Evolutionary conservation across 2,888 invertebrate species (phyloP), one percentile per base, ranked within the genome.

Genomic region (Tuberolachnus salignus): DNA sequence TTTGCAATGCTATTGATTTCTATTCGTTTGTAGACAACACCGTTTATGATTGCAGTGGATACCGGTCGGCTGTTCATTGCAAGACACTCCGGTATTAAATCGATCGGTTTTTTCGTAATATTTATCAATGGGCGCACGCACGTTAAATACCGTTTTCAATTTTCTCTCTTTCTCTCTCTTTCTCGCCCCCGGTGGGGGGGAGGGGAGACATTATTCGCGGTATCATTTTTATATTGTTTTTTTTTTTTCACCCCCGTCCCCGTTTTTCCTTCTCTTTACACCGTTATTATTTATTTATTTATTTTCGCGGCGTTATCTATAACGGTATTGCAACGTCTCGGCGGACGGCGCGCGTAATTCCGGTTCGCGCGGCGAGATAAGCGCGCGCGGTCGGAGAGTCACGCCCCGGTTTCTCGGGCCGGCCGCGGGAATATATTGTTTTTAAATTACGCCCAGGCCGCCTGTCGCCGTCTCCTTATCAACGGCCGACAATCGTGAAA

Each of bases 381-480:
- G 67, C 67, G 21, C 61, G n/a, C 63, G 67, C 67, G 34, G 72
- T 21, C 63, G 67, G 59, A 26, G 59, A 46, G n/a, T n/a, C 66
- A 67, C 75, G 75, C 75, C n/a, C 67, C 49, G 57, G 57, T 57
- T 57, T 67, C 34, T 34, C 6, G 34, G 3, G 3, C 34, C 34
- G 34, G 34, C 75, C 67, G 49, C 21, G 59, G 67, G 67, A 78
- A 78, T 78, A 78, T 78, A 78, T 78, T 78, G 75, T 78, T 78
- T 67, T 78, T 67, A 67, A 78, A 78, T 78, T 67, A 78, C 75
- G 59, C 34, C 49, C 59, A 57, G 55, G 14, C 59, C 57, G 55
- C 10, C 75, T 67, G 75, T 67, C 75, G 75, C 59, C 75, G 14
- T 78, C 75, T 78, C 75, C 67, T 67, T 78, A 78, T 78, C 75